Conservation (phyloP, 2,113 vertebrate species). For the Cryptotis parvus region DNA sequence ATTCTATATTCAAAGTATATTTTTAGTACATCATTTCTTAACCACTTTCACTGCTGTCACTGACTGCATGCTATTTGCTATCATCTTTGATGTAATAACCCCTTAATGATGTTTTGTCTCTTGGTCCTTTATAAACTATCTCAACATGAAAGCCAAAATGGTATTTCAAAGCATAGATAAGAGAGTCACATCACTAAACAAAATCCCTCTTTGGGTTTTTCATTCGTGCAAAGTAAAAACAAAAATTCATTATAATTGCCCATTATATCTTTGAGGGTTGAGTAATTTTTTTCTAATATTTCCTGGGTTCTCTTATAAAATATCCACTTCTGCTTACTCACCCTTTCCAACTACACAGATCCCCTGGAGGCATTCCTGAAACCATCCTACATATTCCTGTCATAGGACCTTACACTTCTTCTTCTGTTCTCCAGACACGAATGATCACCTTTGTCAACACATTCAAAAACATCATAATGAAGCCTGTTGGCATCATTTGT, state of each 20-base stretch:
- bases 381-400: neutral
- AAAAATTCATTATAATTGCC: neutral
- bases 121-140: neutral
- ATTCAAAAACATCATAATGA: neutral
- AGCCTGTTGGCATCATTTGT: too few species aligned
- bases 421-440: neutral
- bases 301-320: neutral
- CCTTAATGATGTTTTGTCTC: neutral
- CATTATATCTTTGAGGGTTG: neutral
- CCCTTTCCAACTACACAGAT: neutral
- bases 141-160: neutral
- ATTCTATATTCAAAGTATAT: neutral
- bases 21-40: neutral
- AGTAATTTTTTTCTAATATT: neutral
- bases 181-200: neutral
- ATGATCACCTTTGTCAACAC: neutral
- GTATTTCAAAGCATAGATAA: slow-evolving; percentile 34
- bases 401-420: neutral
- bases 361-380: neutral
- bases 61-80: too few species aligned
- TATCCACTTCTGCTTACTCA: neutral
- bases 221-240: neutral
- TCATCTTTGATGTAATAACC: neutral
- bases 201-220: neutral
- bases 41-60: neutral